Conservation (phyloP, 2,797 vertebrate genomes). For the Tenualosa thibaudeaui region DNA sequence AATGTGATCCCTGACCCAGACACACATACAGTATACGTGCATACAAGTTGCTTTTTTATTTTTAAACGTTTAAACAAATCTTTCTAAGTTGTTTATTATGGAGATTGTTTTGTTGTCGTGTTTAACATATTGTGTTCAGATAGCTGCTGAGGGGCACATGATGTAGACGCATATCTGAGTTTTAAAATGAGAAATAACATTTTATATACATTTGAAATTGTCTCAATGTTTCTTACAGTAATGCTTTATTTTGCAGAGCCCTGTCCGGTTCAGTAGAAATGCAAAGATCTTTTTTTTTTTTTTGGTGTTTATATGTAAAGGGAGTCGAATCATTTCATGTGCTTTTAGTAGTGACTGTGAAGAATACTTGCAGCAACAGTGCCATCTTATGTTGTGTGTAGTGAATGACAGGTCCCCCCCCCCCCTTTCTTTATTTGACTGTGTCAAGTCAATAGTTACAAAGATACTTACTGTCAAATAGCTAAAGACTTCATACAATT, state of each 20-base stretch:
- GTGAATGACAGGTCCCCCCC: neutral
- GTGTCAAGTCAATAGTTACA: neutral
- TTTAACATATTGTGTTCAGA: slow-evolving; percentile 11
- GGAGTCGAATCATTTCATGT: slow-evolving; percentile 13
- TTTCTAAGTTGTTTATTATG: slow-evolving; percentile 17
- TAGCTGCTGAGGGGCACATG: slow-evolving; percentile 5
- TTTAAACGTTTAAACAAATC: slow-evolving; percentile 6
- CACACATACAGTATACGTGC: neutral
- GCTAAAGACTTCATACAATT: neutral
- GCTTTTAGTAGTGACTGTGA: slow-evolving; percentile 16
- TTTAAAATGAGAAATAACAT: slow-evolving; percentile 20
- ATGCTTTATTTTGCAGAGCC: slow-evolving; percentile 15
- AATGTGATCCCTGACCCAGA: neutral
- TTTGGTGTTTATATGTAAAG: slow-evolving; percentile 4
- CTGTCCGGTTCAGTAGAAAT: neutral
- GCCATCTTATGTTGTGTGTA: slow-evolving; percentile 8
- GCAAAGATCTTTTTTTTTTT: neutral
- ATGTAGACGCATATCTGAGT: slow-evolving; percentile 10
- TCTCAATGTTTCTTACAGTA: neutral
- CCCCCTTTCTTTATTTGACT: neutral
- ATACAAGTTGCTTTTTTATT: slow-evolving; percentile 16
- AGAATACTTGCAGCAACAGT: slow-evolving; percentile 21
- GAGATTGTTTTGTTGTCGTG: neutral
- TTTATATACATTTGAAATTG: slow-evolving; percentile 12
- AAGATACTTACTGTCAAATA: slow-evolving; percentile 18